A percentile compares a stretch with the other conserved stretches of the same genome.
These are phyloP conservation scores for Muscicapa striata DNA, from an alignment of 2,797 vertebrate genomes.

Conservation along the genomic window DNA sequence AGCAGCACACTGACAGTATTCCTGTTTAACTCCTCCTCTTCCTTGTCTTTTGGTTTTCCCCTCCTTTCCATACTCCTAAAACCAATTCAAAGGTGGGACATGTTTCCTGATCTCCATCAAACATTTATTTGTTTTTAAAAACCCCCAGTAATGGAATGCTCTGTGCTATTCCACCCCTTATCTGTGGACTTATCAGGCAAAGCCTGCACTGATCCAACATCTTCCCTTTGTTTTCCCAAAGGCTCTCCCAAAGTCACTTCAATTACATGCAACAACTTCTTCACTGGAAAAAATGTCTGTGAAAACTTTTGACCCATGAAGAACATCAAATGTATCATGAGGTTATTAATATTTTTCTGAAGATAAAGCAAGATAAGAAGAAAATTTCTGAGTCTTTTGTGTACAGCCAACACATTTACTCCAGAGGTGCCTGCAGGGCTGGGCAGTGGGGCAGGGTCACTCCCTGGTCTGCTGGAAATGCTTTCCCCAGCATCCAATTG, in stretches of 20 bases:
- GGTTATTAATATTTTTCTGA: neutral
- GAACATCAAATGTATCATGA: neutral
- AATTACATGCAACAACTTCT: neutral
- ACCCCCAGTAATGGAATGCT: rapidly evolving
- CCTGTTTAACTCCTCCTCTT: neutral
- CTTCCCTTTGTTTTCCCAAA: neutral
- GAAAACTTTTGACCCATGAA: neutral
- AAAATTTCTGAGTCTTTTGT: neutral
- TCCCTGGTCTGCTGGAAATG: neutral
- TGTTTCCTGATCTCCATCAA: neutral
- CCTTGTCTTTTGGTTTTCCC: neutral
- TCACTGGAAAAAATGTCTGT: neutral
- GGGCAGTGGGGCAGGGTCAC: neutral
- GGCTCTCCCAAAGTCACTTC: neutral
- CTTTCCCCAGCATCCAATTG: neutral
- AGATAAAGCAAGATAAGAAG: neutral
- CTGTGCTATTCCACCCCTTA: neutral
- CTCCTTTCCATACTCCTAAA: neutral
- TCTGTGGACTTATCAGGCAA: neutral
- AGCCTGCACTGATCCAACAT: neutral
- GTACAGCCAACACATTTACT: neutral
- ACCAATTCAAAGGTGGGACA: neutral
- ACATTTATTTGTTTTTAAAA: neutral
- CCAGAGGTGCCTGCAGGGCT: neutral
- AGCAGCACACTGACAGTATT: neutral